Percentiles rank a stretch among this genome's conserved stretches.
Evolutionary conservation across 2,797 vertebrate species (phyloP).

Genomic region (Balearica regulorum): DNA sequence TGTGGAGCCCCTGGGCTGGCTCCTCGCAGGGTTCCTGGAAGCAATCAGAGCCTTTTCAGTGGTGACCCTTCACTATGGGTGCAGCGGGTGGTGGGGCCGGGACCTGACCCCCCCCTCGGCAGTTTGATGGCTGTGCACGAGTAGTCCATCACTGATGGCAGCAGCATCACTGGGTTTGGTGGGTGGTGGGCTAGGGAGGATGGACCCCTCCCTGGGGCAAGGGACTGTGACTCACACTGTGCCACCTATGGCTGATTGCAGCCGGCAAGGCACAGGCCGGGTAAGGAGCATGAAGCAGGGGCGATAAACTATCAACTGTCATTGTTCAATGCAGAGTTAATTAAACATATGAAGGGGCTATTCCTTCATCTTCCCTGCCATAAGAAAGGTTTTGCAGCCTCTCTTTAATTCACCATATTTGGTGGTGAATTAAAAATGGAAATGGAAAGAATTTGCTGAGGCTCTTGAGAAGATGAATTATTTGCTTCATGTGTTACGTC

Average conservation of each 20-base stretch:
- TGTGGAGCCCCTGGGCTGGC: neutral
- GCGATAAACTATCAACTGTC: neutral
- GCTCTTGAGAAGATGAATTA: neutral
- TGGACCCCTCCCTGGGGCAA: neutral
- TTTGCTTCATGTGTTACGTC: neutral
- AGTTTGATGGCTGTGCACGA: fast-evolving
- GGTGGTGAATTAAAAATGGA: slow-evolving; percentile 1
- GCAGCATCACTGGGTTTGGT: neutral
- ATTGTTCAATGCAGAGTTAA: neutral
- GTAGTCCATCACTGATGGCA: neutral
- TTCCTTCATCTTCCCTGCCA: neutral
- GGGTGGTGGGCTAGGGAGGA: neutral
- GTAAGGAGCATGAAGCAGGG: neutral
- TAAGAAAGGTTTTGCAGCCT: neutral
- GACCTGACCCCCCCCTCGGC: neutral
- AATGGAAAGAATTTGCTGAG: neutral
- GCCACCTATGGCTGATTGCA: fast-evolving
- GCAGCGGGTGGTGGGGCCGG: fast-evolving
- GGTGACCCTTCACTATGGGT: fast-evolving
- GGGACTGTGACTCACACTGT: fast-evolving
- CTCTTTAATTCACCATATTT: neutral
- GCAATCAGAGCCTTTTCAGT: neutral
- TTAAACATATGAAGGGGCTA: neutral
- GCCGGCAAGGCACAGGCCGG: neutral
- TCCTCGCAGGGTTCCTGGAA: neutral